Evolutionary conservation across 2,113 vertebrate genomes (phyloP), one percentile per base, ranked within the genome.

Genomic region (Triplophysa dalaica): DNA sequence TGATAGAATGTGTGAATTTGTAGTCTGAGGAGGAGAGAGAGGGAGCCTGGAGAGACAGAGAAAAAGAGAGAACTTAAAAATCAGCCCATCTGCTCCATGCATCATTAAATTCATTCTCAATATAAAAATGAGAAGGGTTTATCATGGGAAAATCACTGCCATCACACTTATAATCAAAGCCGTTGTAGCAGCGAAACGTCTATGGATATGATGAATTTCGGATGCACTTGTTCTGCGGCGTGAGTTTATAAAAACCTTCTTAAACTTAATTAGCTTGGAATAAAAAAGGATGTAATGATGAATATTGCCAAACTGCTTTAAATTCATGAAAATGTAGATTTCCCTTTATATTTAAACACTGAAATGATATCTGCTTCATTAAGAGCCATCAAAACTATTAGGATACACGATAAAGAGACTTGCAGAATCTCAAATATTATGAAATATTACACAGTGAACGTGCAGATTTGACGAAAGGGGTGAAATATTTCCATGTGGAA

Each of bases 71-170:
- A 78, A 33, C 62, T 41, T 77, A 41, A 69, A 80, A 62, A 63
- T 45, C n/a, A 45, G 22, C 60, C 78, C 81, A 85, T 85, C 81
- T 81, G 81, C 61, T 83, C 14, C 70, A 54, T 67, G 69, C 80
- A 70, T 68, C 77, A 82, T 81, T 84, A 79, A 61, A n/a, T 75
- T 76, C 41, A 77, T 76, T 75, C 45, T 79, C 64, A 33, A 19
- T 76, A 48, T 75, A 64, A 41, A 75, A 82, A 81, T 61, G 50
- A 75, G 72, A 66, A 24, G 16, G 72, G 29, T 52, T 70, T 50
- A 60, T 70, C 67, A 62, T 70, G 43, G 43, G 64, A 63, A 69
- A 79, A 75, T 54, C 54, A 79, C 21, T 7, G 21, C 24, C 50
- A 61, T 54, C 70, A 41, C 43, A 63, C 17, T 66, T 75, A 24